Conservation (phyloP, 1,140 invertebrate species). For the Batillaria attramentaria region DNA sequence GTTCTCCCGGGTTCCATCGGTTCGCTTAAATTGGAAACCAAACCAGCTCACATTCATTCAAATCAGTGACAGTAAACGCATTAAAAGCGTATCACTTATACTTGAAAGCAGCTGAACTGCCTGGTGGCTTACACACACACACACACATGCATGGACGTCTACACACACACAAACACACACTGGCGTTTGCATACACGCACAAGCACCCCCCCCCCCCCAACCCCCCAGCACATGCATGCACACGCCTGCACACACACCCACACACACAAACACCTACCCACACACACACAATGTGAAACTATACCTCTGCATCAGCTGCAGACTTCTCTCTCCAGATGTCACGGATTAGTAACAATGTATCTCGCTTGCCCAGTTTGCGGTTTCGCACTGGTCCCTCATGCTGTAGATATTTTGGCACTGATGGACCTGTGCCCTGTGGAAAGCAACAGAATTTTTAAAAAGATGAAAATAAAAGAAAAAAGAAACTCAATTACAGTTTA, state of each 20-base stretch:
- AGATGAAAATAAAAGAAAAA: slow-evolving; percentile 5
- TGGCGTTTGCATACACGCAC: too few species aligned
- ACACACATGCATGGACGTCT: too few species aligned
- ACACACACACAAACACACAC: too few species aligned
- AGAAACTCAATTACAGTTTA: not conserved
- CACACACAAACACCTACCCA: not conserved
- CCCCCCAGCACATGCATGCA: too few species aligned
- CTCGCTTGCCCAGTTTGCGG: slow-evolving; percentile 65
- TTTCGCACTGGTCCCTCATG: slow-evolving; percentile 66
- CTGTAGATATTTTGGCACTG: slow-evolving; percentile 64
- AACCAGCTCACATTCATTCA: too few species aligned
- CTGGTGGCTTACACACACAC: too few species aligned
- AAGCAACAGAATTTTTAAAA: too few species aligned
- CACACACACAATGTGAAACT: not conserved
- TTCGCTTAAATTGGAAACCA: slow-evolving; percentile 52
- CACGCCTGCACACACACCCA: not conserved
- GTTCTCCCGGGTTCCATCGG: slow-evolving; percentile 57
- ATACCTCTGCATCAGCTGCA: slow-evolving; percentile 63
- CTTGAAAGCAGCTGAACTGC: too few species aligned
- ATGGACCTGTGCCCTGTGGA: slow-evolving; percentile 65
- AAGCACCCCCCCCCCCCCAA: too few species aligned
- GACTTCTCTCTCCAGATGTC: slow-evolving; percentile 70
- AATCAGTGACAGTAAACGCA: too few species aligned
- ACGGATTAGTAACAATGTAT: slow-evolving; percentile 64
- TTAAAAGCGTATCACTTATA: too few species aligned